Base-by-base conservation (phyloP, 2,113 vertebrate species). In the Brachyhypopomus occidentalis region DNA sequence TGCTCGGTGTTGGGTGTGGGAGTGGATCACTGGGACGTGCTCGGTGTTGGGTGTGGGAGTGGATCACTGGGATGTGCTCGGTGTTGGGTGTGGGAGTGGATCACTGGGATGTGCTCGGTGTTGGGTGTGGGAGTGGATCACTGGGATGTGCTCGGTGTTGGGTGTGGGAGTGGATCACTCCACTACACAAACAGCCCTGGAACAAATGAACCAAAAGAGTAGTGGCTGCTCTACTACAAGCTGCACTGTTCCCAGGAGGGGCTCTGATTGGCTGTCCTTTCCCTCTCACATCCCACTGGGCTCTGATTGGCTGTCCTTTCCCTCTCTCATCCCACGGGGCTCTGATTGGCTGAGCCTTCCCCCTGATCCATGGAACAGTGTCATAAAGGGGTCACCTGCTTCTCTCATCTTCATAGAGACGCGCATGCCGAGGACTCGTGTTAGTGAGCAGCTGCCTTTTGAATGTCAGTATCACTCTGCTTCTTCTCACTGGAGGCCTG, bases 391-490 rank as follows among this genome's bases (percentile, higher is more conserved):
- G 7, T 12, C 55, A 12, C 30, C 14, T 45, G 36, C 72, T 45
- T 34, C 73, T 9, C 63, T 38, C 56, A 77, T 64, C 55, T 41
- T 25, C n/a, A 52, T 2, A 22, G 19, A 27, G n/a, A 64, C 66
- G 38, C 12, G 45, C 12, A 11, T 11, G 9, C 27, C 1, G 1
- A n/a, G 74, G 23, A 74, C 20, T 41, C 36, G 67, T 25, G 5
- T 25, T 71, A 14, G 36, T n/a, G 75, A 60, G 22, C 25, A 38
- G 63, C 73, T 79, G 45, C 60, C 76, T 66, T 84, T 84, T 84
- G 80, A 84, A 84, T 86, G 85, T 23, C 82, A 84, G 79, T 72
- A 76, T n/a, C 83, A 67, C 77, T 83, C 55, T 58, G 55, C 48
- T 84, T 9, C 77, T 79, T 64, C 70, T 63, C n/a, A 23, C 34